These are phyloP conservation scores for Ciconia nigra DNA, from an alignment of 2,797 vertebrate species.

Conservation along the genomic window DNA sequence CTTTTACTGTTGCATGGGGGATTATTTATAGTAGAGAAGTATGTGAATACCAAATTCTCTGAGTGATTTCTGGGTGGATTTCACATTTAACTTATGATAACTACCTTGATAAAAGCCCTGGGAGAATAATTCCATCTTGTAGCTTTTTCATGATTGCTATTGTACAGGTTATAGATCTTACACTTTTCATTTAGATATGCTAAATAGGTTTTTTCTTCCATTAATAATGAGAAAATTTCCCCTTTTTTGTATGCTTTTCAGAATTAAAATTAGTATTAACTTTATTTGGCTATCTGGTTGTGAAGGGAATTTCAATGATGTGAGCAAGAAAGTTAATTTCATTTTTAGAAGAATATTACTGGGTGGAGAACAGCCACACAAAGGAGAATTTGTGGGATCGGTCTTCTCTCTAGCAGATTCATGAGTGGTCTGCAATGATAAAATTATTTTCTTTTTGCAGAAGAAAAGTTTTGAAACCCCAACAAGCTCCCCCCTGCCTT, in stretches of 20 bases:
- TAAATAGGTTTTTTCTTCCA: conserved; percentile 61
- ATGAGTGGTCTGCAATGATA: neutral
- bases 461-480: neutral
- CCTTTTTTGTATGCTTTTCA: conserved; percentile 42
- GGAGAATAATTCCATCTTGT: conserved; percentile 65
- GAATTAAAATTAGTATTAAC: conserved; percentile 69
- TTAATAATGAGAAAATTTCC: conserved; percentile 58
- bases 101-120: conserved; percentile 60
- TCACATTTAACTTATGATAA: conserved; percentile 59
- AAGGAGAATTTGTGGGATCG: neutral
- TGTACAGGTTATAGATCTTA: conserved; percentile 61
- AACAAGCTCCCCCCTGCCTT: neutral
- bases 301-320: conserved; percentile 57
- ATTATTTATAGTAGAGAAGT: conserved; percentile 44
- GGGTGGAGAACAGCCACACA: neutral
- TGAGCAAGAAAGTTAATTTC: conserved; percentile 52
- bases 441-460: conserved; percentile 21
- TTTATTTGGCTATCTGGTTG: conserved; percentile 40
- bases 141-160: conserved; percentile 66
- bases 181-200: conserved; percentile 73
- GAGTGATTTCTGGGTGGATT: conserved; percentile 66
- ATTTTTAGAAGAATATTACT: conserved; percentile 16
- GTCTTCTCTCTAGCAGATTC: neutral
- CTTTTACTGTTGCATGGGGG: conserved; percentile 2
- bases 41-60: neutral